Conservation (phyloP, 2,797 vertebrate species). For the Selene dorsalis region DNA sequence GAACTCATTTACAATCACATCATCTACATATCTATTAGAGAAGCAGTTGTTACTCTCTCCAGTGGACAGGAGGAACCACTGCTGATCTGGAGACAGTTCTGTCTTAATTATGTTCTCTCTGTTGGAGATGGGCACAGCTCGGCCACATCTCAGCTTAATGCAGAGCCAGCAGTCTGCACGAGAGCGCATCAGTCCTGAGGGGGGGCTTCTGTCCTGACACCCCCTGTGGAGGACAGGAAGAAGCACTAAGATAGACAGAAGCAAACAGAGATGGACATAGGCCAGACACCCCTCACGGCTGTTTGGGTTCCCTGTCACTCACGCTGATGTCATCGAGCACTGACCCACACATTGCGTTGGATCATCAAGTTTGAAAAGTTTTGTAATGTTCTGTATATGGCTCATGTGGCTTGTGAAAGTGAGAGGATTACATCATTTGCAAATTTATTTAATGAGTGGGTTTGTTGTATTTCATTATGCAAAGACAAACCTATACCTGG, state of each 20-base stretch:
- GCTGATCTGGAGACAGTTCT: slow-evolving; percentile 42
- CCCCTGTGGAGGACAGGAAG: slow-evolving; percentile 23
- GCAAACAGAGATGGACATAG: slow-evolving; percentile 57
- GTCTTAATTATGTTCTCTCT: slow-evolving; percentile 57
- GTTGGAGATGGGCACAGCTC: slow-evolving; percentile 43
- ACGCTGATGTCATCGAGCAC: slow-evolving; percentile 35
- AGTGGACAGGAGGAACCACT: background rate
- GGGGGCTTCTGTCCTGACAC: slow-evolving; percentile 44
- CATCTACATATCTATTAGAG: too few relatives aligned
- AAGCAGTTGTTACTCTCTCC: background rate
- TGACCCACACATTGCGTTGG: slow-evolving; percentile 31
- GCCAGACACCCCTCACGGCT: slow-evolving; percentile 65
- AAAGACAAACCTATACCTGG: too few relatives aligned
- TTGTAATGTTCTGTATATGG: background rate
- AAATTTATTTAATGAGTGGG: background rate
- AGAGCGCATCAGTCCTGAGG: slow-evolving; percentile 63
- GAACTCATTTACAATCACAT: background rate
- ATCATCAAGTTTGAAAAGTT: slow-evolving; percentile 39
- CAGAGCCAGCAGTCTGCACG: slow-evolving; percentile 59
- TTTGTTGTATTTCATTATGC: too few relatives aligned
- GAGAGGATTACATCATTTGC: background rate
- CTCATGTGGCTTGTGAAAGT: background rate
- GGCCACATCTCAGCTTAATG: slow-evolving; percentile 45
- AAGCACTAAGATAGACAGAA: slow-evolving; percentile 40
- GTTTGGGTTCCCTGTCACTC: slow-evolving; percentile 63